phyloP scores from a whole-genome alignment of 2,797 vertebrate species.

The Eurystomus glaucurus region DNA sequence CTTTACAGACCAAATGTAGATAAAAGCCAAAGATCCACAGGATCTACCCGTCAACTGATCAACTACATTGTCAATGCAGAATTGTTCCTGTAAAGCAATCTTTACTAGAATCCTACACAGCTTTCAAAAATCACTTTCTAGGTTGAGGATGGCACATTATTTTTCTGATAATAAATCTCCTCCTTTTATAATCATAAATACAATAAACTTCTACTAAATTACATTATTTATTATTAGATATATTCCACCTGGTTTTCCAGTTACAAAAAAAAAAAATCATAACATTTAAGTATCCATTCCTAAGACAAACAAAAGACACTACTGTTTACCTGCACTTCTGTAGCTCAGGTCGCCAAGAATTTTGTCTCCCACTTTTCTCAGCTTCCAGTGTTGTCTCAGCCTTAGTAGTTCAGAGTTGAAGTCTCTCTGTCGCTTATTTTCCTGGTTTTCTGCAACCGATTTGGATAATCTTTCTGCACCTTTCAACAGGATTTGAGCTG shows the following conservation, averaged over 20 bases:
- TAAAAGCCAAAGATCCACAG: neutral
- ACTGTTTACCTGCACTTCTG: conserved; percentile 91
- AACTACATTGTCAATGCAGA: neutral
- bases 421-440: conserved; percentile 95
- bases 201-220: neutral
- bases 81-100: neutral
- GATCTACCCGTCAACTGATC: neutral
- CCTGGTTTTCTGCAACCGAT: conserved; percentile 94
- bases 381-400: conserved; percentile 96
- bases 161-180: neutral
- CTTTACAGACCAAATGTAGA: rapidly evolving
- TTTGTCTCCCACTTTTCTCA: conserved; percentile 98
- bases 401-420: conserved; percentile 96
- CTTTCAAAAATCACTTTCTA: neutral
- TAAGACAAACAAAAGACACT: neutral
- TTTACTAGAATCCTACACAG: neutral
- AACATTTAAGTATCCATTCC: neutral
- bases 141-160: neutral
- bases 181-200: neutral
- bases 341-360: conserved; percentile 98
- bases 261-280: neutral
- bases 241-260: neutral
- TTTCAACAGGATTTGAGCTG: conserved; percentile 93
- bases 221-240: neutral
- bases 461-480: conserved; percentile 95